Conservation (phyloP, 2,888 invertebrate genomes). For the Unio delphinus region DNA sequence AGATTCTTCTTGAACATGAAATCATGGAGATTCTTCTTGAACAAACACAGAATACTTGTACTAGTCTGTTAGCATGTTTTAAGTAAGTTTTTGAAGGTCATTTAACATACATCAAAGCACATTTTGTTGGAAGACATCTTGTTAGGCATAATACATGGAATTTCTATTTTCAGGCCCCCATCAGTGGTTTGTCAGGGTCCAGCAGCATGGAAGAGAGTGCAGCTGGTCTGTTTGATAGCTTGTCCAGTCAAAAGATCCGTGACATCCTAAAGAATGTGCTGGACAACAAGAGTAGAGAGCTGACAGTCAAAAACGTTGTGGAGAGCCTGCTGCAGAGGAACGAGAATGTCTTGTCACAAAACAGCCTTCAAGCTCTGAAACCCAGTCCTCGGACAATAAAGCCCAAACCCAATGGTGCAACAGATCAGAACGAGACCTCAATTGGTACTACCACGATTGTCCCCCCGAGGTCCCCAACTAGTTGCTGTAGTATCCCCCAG, state of each 20-base stretch:
- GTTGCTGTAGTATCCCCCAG: constrained; percentile 34
- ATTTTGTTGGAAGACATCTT: too few relatives aligned
- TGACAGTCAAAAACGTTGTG: constrained; percentile 38
- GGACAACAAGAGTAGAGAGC: constrained; percentile 11
- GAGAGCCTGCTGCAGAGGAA: constrained; percentile 51
- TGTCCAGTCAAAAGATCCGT: background rate
- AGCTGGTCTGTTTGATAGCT: too few relatives aligned
- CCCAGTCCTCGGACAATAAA: constrained; percentile 31
- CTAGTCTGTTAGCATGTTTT: too few relatives aligned
- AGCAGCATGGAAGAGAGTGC: too few relatives aligned
- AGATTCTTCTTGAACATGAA: too few relatives aligned
- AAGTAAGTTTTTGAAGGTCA: too few relatives aligned
- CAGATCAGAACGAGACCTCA: background rate
- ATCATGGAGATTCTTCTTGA: too few relatives aligned
- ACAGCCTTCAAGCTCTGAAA: constrained; percentile 41
- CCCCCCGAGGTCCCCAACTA: constrained; percentile 45
- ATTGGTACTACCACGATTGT: constrained; percentile 17
- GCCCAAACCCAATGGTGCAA: constrained; percentile 6
- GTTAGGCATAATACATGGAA: too few relatives aligned
- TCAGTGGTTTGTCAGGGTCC: too few relatives aligned
- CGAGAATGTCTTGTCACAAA: constrained; percentile 44
- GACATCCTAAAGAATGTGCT: constrained; percentile 5
- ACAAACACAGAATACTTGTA: too few relatives aligned
- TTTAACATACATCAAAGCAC: too few relatives aligned
- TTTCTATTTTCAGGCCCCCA: too few relatives aligned